Percentiles rank a stretch among this genome's conserved stretches.
These are phyloP conservation scores for Cephus cinctus DNA, from an alignment of 1,140 invertebrate genomes.

Conservation along the genomic window DNA sequence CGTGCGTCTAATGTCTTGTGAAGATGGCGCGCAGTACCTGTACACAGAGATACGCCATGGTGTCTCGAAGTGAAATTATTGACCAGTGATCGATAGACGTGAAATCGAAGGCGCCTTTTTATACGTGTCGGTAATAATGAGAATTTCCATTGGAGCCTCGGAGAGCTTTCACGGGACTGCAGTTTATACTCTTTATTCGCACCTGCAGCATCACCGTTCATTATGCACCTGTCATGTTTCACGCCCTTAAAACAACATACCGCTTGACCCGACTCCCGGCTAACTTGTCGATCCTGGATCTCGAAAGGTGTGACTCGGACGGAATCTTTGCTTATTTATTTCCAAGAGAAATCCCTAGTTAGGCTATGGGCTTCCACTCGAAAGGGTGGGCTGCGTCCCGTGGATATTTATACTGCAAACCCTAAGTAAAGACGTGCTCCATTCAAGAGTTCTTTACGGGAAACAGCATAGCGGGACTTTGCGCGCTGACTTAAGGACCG, in stretches of 20 bases:
- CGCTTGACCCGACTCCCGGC: slow-evolving; percentile 33
- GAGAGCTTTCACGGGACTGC: background rate
- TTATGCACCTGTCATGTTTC: slow-evolving; percentile 55
- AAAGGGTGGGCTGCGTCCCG: slow-evolving; percentile 17
- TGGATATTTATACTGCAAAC: slow-evolving; percentile 40
- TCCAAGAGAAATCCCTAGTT: no score
- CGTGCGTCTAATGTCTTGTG: no score
- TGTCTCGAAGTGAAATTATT: no score
- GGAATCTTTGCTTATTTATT: slow-evolving; percentile 35
- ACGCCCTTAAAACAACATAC: slow-evolving; percentile 54
- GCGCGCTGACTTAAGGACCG: no score
- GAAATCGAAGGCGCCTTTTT: no score
- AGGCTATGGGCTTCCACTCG: slow-evolving; percentile 22
- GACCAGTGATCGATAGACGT: no score
- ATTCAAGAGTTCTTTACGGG: slow-evolving; percentile 11
- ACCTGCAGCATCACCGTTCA: slow-evolving; percentile 49
- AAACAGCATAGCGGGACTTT: no score
- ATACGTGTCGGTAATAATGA: no score
- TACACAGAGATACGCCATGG: no score
- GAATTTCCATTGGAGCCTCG: background rate
- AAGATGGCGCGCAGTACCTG: no score
- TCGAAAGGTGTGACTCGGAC: slow-evolving; percentile 13
- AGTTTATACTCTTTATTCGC: slow-evolving; percentile 24
- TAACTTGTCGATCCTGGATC: slow-evolving; percentile 11
- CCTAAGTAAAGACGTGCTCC: slow-evolving; percentile 43